Evolutionary conservation across 2,888 invertebrate species (phyloP), one percentile per base, ranked within the genome.

Genomic region (Xanthorhoe designata): DNA sequence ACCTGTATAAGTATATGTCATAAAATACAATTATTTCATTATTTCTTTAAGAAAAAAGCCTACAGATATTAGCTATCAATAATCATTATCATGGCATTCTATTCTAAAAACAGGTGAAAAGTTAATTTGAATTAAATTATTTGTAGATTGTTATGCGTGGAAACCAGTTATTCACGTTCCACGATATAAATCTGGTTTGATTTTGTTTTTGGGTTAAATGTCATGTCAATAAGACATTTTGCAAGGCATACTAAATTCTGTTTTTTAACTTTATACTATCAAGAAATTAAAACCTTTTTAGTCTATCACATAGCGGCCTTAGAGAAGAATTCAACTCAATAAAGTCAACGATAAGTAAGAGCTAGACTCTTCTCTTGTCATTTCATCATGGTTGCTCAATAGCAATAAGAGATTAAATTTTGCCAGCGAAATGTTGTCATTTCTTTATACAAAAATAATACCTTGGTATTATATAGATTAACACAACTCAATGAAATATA

Each of bases 161-260:
- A 60, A 56, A 60, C 64, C 59, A 51, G 60, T 65, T 52, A 24
- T 45, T 60, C 64, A 18, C 51, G 64, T 60, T 59, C 18, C 35
- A 13, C 49, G 5, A 53, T 47, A 50, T n/a, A 1, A 38, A 50
- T 54, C 54, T 54, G 52, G 15, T 58, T 45, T 47, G 57, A 57
- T 58, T 8, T 29, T 13, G 56, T 17, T 13, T 9, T 56, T 42
- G 35, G 38, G 13, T 35, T 32, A 42, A 63, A 63, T 63, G 57
- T 53, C 63, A 57, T 51, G 55, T 29, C 42, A 38, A 38, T 24
- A 45, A 53, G 18, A 42, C 2, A 7, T 15, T 10, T 45, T 3
- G 38, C 2, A 38, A 38, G 13, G 13, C 13, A 13, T 42, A 10
- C 10, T 42, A 13, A 13, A 13, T 13, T 13, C 38, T 3, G 13